Evolutionary conservation across 1,140 invertebrate species (phyloP), one percentile per base, ranked within the genome.

Genomic region (Melipona quadrifasciata): DNA sequence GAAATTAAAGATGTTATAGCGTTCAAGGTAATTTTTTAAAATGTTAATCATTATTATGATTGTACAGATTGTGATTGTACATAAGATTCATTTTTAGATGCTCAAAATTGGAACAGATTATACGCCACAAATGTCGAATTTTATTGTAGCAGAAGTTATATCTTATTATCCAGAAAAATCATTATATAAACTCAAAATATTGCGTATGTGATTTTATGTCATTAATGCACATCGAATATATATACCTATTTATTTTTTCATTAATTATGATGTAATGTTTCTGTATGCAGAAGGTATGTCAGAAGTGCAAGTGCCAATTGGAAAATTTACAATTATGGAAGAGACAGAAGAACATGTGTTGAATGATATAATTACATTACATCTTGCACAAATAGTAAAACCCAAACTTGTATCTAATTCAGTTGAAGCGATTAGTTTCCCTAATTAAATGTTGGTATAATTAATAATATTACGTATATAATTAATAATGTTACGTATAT

Each of bases 331-430:
- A 17, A 21, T 91, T 47, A 65, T 77, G 17, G 75, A 89, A 31
- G 84, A 91, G 11, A 73, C 87, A 4, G 72, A 77, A 47, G 67
- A 89, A 61, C 27, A 14, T 93, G 61, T 61, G 21, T 1, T 76
- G 27, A 97, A 97, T 75, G 97, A 97, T 53, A 96, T 95, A 27
- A 96, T 96, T 73, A 94, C 91, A 75, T 92, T 91, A 95, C 98
- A 97, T 93, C 97, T 97, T 83, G 96, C 95, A 92, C 98, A 98
- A 88, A 96, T 95, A 53, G 80, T 75, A 17, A 70, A 78, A 24
- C 58, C 70, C 10, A n/a, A 74, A 27, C 5, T 78, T 12, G 1
- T 86, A 31, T 80, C 31, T 24, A 1, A 64, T 21, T 1, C n/a
- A 21, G 51, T 67, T 11, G 53, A 11, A 27, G 3, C 19, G 21